A percentile compares a stretch with the other conserved stretches of the same genome.
phyloP scores from a whole-genome alignment of 2,113 vertebrate species.

The Scophthalmus maximus region DNA sequence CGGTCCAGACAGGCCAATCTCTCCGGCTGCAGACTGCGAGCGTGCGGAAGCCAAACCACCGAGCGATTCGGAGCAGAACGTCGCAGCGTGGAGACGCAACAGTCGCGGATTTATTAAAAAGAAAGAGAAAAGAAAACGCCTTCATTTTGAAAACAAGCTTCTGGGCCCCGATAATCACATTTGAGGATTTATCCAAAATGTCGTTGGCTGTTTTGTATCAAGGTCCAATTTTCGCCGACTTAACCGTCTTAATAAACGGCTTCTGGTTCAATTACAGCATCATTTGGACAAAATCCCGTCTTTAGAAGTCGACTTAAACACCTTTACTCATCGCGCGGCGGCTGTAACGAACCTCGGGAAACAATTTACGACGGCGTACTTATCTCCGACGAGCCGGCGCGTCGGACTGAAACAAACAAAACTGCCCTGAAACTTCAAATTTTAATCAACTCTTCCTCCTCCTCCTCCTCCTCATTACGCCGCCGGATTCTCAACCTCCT shows the following conservation, averaged over 20 bases:
- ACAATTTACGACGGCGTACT: slow-evolving; percentile 57
- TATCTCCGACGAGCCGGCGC: slow-evolving; percentile 34
- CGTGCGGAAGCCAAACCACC: slow-evolving; percentile 27
- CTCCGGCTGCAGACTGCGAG: slow-evolving; percentile 53
- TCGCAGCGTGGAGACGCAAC: background rate
- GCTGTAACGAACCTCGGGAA: slow-evolving; percentile 51
- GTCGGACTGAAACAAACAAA: slow-evolving; percentile 60
- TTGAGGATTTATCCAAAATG: background rate
- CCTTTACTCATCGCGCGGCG: slow-evolving; percentile 39
- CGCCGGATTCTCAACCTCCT: slow-evolving; percentile 17
- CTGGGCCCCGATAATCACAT: background rate
- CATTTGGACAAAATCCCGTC: slow-evolving; percentile 19
- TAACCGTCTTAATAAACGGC: slow-evolving; percentile 8
- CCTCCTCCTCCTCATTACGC: slow-evolving; percentile 65
- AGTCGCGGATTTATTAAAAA: slow-evolving; percentile 19
- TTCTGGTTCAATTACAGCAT: background rate
- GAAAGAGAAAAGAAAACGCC: background rate
- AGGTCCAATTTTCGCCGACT: background rate
- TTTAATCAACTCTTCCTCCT: slow-evolving; percentile 69
- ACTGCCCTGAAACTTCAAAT: slow-evolving; percentile 68
- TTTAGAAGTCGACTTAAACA: slow-evolving; percentile 46
- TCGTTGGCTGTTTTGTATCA: background rate
- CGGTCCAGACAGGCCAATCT: slow-evolving; percentile 67
- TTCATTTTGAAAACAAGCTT: slow-evolving; percentile 13
- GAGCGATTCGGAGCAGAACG: slow-evolving; percentile 52